These are phyloP conservation scores for Glyptemys insculpta DNA, from an alignment of 2,797 vertebrate species.

Conservation along the genomic window DNA sequence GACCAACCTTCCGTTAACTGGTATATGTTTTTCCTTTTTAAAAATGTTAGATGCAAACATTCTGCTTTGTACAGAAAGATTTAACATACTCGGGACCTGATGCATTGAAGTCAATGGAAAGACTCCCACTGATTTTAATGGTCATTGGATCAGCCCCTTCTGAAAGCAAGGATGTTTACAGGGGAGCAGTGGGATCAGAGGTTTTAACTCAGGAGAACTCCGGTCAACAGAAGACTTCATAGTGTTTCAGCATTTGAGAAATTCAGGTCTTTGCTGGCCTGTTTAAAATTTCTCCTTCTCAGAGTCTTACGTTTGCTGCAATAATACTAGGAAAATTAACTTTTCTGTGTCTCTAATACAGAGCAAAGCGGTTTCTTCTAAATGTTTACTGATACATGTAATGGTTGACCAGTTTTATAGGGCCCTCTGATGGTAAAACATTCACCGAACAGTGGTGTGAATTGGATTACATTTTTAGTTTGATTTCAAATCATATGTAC, in stretches of 20 bases:
- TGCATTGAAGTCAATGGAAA: neutral
- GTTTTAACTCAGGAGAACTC: neutral
- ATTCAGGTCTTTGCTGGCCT: neutral
- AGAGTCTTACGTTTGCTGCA: neutral
- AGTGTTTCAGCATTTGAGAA: neutral
- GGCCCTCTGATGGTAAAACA: neutral
- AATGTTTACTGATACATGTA: neutral
- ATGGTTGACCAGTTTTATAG: neutral
- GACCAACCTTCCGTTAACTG: neutral
- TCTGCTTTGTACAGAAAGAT: neutral
- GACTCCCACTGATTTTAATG: neutral
- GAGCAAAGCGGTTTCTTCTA: neutral
- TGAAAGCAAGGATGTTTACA: neutral
- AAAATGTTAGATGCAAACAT: neutral
- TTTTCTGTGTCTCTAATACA: neutral
- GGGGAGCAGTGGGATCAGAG: neutral
- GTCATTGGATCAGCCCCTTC: neutral
- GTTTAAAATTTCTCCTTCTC: neutral
- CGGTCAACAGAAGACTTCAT: neutral
- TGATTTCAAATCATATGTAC: neutral
- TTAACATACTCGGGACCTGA: neutral
- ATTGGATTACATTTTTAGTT: rapidly evolving
- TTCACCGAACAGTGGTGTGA: neutral
- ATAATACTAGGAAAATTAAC: neutral
- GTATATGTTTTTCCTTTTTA: neutral